Evolutionary conservation across 2,888 invertebrate genomes (phyloP), one percentile per base, ranked within the genome.

Genomic region (Andrena flavipes): DNA sequence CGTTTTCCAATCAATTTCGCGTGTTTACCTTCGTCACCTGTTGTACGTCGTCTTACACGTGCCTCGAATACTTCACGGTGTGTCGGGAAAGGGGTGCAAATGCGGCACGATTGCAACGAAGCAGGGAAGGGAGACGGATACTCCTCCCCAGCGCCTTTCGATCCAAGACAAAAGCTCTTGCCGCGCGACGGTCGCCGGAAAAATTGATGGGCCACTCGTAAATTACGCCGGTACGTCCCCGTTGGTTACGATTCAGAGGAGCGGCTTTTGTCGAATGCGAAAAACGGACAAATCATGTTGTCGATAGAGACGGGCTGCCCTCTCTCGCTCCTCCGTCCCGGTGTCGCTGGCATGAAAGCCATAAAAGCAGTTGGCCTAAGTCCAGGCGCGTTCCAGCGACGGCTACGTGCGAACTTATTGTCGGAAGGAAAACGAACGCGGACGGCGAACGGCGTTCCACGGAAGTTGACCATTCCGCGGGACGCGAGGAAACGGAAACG

Each of bases 361-460:
- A 80, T 84, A 84, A 84, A 85, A 86, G 80, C 76, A 83, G 84
- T 90, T 90, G 88, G 90, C 89, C 90, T 76, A 87, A 88, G 87
- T 88, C 90, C 89, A 87, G 88, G n/a, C 85, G 88, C 82, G 83
- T 84, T 73, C 81, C 83, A 71, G 64, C 26, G 59, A 33, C 49
- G 73, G 69, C 62, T 83, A 78, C 80, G 85, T 73, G 88, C 84
- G 85, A 88, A 86, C 87, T 87, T 87, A 87, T 86, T 85, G 87
- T 85, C 87, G 80, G 77, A 70, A 64, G 71, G 85, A 75, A 68
- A 79, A 76, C 73, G 82, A 73, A 75, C 80, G 76, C 63, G 80
- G 42, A 76, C 73, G 74, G 51, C 60, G 42, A 51, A 67, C 64
- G 26, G 77, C 65, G 80, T 75, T 78, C 78, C 79, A 78, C 85